Evolutionary conservation across 2,113 vertebrate genomes (phyloP).

Genomic region (Petromus typicus): DNA sequence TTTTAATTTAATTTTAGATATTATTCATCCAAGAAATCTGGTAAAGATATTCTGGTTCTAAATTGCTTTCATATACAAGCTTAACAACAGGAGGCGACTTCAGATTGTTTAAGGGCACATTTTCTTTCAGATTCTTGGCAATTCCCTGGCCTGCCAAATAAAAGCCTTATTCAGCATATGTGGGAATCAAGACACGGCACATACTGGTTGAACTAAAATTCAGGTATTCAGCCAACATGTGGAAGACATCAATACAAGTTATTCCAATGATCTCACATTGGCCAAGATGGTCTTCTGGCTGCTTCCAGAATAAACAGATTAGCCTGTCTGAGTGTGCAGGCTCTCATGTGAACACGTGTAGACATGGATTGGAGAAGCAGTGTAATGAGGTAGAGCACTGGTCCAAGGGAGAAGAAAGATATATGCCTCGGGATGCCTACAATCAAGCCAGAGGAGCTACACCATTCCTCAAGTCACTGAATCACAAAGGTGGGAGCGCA

Average conservation of each 20-base stretch:
- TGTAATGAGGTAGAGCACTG: background rate
- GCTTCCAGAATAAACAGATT: constrained; percentile 64
- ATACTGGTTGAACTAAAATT: constrained; percentile 49
- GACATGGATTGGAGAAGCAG: constrained; percentile 24
- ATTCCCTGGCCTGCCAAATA: background rate
- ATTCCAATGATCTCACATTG: constrained; percentile 58
- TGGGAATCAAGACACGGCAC: background rate
- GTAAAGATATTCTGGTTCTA: background rate
- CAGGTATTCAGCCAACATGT: constrained; percentile 46
- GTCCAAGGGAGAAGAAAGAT: background rate
- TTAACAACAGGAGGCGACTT: background rate
- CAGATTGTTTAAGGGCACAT: background rate
- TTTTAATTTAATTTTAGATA: constrained; percentile 17
- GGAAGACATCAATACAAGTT: constrained; percentile 53
- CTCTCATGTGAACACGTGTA: background rate
- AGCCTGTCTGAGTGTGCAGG: background rate
- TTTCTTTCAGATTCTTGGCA: constrained; percentile 45
- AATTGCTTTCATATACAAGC: background rate
- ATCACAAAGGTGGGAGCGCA: background rate
- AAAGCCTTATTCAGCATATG: background rate
- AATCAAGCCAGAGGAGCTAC: background rate
- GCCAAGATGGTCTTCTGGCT: constrained; percentile 33
- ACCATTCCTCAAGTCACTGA: background rate
- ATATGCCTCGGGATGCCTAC: background rate
- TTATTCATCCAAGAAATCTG: constrained; percentile 20